phyloP scores from a whole-genome alignment of 2,888 invertebrate species.

The Druceiella hillmani region DNA sequence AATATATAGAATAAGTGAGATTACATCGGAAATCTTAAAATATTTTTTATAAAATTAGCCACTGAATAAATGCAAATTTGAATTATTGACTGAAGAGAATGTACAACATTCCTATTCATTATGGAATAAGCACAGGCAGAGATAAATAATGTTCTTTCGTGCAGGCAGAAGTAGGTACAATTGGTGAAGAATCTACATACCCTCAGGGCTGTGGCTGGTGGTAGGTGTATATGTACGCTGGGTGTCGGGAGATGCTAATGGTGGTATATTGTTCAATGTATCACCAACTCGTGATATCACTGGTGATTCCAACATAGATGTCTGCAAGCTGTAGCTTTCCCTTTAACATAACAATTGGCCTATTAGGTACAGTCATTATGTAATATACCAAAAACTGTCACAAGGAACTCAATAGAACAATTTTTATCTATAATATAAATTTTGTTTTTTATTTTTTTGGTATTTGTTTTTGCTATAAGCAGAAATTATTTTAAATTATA shows the following conservation, averaged over 20 bases:
- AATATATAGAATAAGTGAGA: too few species aligned
- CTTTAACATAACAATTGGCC: constrained; percentile 27
- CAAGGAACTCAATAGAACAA: background rate
- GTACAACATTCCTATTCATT: too few species aligned
- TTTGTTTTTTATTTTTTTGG: too few species aligned
- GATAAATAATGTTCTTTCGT: too few species aligned
- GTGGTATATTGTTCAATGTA: constrained; percentile 41
- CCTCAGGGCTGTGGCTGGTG: constrained; percentile 42
- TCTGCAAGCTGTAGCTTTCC: constrained; percentile 58
- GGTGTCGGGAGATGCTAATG: constrained; percentile 60
- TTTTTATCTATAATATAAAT: background rate
- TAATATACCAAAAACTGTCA: background rate
- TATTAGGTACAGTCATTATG: background rate
- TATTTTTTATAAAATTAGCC: too few species aligned
- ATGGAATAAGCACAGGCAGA: too few species aligned
- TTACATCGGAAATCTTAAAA: too few species aligned
- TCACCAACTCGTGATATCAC: constrained; percentile 26
- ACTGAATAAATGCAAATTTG: too few species aligned
- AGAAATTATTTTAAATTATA: background rate
- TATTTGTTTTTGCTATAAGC: too few species aligned
- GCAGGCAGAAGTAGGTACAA: too few species aligned
- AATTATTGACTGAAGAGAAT: too few species aligned
- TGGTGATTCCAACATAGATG: constrained; percentile 54
- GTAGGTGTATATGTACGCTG: constrained; percentile 35
- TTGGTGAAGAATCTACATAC: constrained; percentile 31